Percentiles rank a stretch among this genome's conserved stretches.
Evolutionary conservation across 2,113 vertebrate species (phyloP).

Genomic region (Tachysurus fulvidraco): DNA sequence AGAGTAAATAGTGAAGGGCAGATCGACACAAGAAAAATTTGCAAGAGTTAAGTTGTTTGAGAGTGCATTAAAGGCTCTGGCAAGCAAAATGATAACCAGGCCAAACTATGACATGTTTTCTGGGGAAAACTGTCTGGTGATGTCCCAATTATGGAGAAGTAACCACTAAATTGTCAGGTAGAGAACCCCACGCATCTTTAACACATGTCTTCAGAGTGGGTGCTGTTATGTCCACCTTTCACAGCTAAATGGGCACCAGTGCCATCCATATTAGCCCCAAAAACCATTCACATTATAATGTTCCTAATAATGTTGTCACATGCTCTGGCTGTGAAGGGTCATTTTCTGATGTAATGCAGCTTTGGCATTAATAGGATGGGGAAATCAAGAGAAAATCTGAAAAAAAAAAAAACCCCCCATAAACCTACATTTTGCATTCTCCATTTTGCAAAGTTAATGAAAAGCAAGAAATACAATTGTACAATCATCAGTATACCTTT

Average conservation of each 20-base stretch:
- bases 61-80: slow-evolving; percentile 46
- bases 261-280: slow-evolving; percentile 47
- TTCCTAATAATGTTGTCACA: slow-evolving; percentile 53
- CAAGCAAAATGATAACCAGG: slow-evolving; percentile 44
- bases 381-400: neutral
- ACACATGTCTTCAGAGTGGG: slow-evolving; percentile 51
- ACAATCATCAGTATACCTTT: neutral
- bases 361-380: neutral
- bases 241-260: slow-evolving; percentile 43
- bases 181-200: slow-evolving; percentile 45
- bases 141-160: slow-evolving; percentile 56
- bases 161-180: slow-evolving; percentile 52
- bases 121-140: slow-evolving; percentile 47
- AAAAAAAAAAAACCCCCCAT: slow-evolving; percentile 32
- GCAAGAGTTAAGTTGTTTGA: slow-evolving; percentile 51
- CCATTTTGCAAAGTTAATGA: neutral
- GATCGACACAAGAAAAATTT: slow-evolving; percentile 33
- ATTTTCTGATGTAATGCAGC: slow-evolving; percentile 54
- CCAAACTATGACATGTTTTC: slow-evolving; percentile 52
- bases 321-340: slow-evolving; percentile 44
- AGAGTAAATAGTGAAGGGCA: neutral
- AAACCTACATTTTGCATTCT: slow-evolving; percentile 11
- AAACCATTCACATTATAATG: slow-evolving; percentile 45
- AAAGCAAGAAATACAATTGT: neutral
- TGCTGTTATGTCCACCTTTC: slow-evolving; percentile 42